A percentile compares a stretch with the other conserved stretches of the same genome.
Evolutionary conservation across 64 coral and sea anemone genomes (phyloP).

Genomic region (Dendronephthya gigantea): DNA sequence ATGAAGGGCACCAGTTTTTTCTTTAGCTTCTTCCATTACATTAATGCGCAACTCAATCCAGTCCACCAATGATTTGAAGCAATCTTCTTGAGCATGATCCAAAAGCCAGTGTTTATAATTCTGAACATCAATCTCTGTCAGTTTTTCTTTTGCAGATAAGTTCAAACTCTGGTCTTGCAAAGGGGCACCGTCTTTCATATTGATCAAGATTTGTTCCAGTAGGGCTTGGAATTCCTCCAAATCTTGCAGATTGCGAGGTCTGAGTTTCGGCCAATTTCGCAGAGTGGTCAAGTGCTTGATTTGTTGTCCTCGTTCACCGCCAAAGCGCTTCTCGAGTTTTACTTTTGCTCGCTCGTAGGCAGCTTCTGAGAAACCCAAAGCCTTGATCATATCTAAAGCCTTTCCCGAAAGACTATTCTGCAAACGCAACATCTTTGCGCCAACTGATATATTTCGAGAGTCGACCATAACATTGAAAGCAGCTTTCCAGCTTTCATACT

Average conservation of each 20-base stretch:
- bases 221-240: constrained; percentile 34
- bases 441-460: no score
- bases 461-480: no score
- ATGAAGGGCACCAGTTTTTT: background rate
- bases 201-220: constrained; percentile 28
- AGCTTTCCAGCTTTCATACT: no score
- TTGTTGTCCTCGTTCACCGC: background rate
- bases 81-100: background rate
- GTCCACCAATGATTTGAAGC: background rate
- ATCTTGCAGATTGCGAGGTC: constrained; percentile 29
- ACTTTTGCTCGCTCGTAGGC: background rate
- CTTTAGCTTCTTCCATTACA: background rate
- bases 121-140: background rate
- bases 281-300: constrained; percentile 44
- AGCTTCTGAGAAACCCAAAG: background rate
- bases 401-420: background rate
- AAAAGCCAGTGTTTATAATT: background rate
- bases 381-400: background rate
- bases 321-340: background rate
- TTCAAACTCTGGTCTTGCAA: constrained; percentile 19
- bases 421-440: no score
- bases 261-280: constrained; percentile 21
- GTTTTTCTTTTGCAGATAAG: constrained; percentile 38
- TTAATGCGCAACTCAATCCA: background rate
- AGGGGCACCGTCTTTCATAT: background rate